phyloP scores from a whole-genome alignment of 2,888 invertebrate species.

The Norana najaformis region DNA sequence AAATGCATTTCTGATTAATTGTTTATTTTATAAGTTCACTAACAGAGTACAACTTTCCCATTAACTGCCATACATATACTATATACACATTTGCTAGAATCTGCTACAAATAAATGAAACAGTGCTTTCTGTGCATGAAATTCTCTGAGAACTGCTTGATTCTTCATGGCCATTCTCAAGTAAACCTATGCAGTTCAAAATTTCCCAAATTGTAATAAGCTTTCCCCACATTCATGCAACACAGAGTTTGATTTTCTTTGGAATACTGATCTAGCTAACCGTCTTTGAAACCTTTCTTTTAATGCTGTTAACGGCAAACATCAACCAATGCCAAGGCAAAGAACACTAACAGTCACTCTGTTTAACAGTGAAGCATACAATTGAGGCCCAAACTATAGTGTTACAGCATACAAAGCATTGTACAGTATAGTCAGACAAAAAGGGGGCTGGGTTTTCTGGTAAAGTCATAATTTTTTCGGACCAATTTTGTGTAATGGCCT shows the following conservation, averaged over 20 bases:
- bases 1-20: background rate
- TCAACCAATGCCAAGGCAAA: too few relatives aligned
- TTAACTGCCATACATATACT: conserved; percentile 2
- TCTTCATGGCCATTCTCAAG: background rate
- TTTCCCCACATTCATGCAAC: background rate
- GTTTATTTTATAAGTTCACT: background rate
- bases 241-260: background rate
- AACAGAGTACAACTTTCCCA: conserved; percentile 7
- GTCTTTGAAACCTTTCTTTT: background rate
- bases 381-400: background rate
- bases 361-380: background rate
- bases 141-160: background rate
- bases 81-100: conserved; percentile 2
- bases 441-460: background rate
- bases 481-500: too few relatives aligned
- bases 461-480: too few relatives aligned
- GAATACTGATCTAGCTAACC: background rate
- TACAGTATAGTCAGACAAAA: background rate
- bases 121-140: background rate
- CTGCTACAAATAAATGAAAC: background rate
- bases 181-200: background rate
- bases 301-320: background rate
- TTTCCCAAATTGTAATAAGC: background rate
- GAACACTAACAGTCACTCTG: too few relatives aligned
- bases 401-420: background rate